Evolutionary conservation across 1,140 invertebrate species (phyloP), one percentile per base, ranked within the genome.

Genomic region (Drosophila pseudoananassae): DNA sequence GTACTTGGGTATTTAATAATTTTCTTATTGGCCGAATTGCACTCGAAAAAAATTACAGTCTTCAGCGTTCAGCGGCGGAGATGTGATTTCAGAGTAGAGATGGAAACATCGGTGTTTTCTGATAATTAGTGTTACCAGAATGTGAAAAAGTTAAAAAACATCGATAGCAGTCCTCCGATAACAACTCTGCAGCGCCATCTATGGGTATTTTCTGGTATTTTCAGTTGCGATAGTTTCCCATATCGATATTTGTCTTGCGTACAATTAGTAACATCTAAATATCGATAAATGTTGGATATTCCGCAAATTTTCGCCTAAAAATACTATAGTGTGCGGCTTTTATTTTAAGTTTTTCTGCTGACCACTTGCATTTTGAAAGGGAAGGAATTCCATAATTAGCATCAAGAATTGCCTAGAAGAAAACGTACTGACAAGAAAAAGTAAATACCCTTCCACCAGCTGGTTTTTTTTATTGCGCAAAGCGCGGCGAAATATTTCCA

Each of bases 11-110:
- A 31, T 40, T 40, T 4, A 57, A 57, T 43, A 33, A 61, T n/a
- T 31, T 61, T 61, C n/a, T 52, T 59, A 59, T 59, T 31, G 38
- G 36, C 7, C n/a, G 10, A 57, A 31, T 63, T 25, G 52, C 59
- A 63, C 59, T 45, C 29, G 38, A 63, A 63, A 63, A 63, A 63
- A 63, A 63, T 12, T 15, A 29, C 8, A 46, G 43, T 20, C 17
- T 36, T 36, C 33, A 36, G 33, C 43, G 43, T 20, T 20, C 43
- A 17, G 17, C 15, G 17, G 43, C 43, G 43, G 43, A 9, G 43
- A 46, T 46, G 43, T 46, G 15, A 20, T 5, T 20, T 10, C 43
- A 23, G 17, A 15, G 7, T 36, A 36, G 33, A 36, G 33, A 36
- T 36, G 33, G 40, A 17, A 43, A 43, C 10, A 15, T 6, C 40